Conservation (phyloP, 2,113 vertebrate species). For the Neolamprologus cancellatus region DNA sequence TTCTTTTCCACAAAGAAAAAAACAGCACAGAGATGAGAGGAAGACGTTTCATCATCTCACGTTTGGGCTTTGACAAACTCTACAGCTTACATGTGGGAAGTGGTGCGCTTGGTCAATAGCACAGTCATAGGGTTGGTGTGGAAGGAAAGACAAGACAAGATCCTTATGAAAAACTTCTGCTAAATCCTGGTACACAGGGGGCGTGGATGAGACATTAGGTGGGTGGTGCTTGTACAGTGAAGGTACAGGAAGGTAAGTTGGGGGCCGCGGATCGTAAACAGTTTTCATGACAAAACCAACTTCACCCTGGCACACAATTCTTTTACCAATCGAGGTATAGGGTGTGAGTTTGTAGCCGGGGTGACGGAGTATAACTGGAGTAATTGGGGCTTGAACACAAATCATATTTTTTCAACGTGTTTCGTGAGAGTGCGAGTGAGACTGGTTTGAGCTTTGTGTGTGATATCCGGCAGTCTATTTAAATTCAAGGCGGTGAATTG, state of each 20-base stretch:
- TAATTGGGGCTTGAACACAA: not conserved
- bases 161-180: not conserved
- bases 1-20: not conserved
- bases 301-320: not conserved
- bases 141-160: rapidly evolving
- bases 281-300: not conserved
- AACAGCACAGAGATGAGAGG: not conserved
- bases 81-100: not conserved
- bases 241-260: not conserved
- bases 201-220: not conserved
- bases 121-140: not conserved
- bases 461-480: not conserved
- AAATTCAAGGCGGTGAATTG: rapidly evolving
- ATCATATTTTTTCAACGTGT: rapidly evolving
- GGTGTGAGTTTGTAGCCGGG: not conserved
- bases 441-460: not conserved
- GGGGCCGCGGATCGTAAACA: rapidly evolving
- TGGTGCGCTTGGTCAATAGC: not conserved
- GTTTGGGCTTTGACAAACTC: not conserved
- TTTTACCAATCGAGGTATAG: not conserved
- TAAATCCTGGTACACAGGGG: not conserved
- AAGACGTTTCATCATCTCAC: not conserved
- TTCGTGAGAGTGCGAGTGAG: rapidly evolving
- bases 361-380: not conserved
- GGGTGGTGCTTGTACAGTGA: rapidly evolving